Conservation (phyloP, 2,113 vertebrate genomes). For the Oncorhynchus tshawytscha region DNA sequence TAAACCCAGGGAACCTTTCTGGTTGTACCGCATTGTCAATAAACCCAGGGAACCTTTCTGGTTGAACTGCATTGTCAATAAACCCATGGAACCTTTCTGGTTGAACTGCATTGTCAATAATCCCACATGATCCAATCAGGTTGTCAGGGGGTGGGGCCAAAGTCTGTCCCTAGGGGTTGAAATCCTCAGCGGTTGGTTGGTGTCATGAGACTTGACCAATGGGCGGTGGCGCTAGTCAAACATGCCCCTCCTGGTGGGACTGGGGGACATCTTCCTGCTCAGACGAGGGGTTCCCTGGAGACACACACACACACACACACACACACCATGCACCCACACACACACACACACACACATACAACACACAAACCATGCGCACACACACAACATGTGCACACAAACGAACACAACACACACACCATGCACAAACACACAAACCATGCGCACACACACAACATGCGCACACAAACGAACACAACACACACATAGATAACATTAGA, state of each 20-base stretch:
- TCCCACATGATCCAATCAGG: too few species aligned
- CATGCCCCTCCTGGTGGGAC: conserved; percentile 82
- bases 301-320: conserved; percentile 12
- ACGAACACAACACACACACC: too few species aligned
- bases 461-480: neutral
- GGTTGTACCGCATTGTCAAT: too few species aligned
- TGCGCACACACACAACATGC: neutral
- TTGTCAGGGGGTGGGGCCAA: neutral
- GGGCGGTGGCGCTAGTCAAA: conserved; percentile 81
- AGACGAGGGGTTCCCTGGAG: conserved; percentile 88
- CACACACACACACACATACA: neutral
- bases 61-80: too few species aligned
- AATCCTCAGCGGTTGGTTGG: conserved; percentile 41
- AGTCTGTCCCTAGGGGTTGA: neutral
- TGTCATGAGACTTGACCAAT: conserved; percentile 58
- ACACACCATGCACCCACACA: neutral
- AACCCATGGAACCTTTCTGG: too few species aligned
- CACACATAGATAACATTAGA: neutral
- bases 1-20: too few species aligned
- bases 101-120: too few species aligned
- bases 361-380: too few species aligned
- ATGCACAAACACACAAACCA: too few species aligned
- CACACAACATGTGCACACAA: neutral
- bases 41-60: too few species aligned
- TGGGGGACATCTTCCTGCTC: conserved; percentile 88